phyloP scores from a whole-genome alignment of 2,888 invertebrate species.

The Chloroclysta siterata region DNA sequence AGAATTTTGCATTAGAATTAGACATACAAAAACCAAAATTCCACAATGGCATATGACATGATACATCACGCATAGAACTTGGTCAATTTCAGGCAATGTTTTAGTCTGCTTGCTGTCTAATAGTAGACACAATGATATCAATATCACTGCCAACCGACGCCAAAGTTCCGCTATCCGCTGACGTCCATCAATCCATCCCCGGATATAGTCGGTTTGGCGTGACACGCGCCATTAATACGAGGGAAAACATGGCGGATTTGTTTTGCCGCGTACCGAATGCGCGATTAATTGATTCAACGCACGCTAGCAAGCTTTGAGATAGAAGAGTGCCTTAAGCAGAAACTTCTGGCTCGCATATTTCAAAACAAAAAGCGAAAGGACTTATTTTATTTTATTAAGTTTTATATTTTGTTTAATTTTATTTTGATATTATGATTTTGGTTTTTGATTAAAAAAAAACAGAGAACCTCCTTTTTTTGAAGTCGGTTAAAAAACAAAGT shows the following conservation, averaged over 20 bases:
- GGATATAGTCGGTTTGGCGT: slow-evolving; percentile 57
- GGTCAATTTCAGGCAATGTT: neutral
- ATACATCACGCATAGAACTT: neutral
- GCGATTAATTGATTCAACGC: slow-evolving; percentile 73
- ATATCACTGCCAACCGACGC: slow-evolving; percentile 9
- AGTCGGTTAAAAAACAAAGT: too few species aligned
- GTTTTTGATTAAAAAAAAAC: too few species aligned
- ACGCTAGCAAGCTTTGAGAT: slow-evolving; percentile 54
- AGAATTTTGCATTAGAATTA: too few species aligned
- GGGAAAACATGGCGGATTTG: slow-evolving; percentile 71
- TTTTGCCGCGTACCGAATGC: slow-evolving; percentile 73
- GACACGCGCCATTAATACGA: slow-evolving; percentile 66
- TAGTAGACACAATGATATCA: slow-evolving; percentile 18
- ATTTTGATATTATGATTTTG: too few species aligned
- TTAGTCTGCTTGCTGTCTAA: neutral
- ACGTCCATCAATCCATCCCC: slow-evolving; percentile 53
- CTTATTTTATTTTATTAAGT: too few species aligned
- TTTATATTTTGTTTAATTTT: too few species aligned
- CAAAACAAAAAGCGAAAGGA: too few species aligned
- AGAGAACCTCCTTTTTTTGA: too few species aligned
- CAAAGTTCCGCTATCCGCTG: slow-evolving; percentile 36
- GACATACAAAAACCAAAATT: too few species aligned
- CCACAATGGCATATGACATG: too few species aligned
- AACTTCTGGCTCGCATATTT: too few species aligned
- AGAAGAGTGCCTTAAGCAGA: neutral